Base-by-base conservation (phyloP, 2,113 vertebrate species). In the Uria lomvia region DNA sequence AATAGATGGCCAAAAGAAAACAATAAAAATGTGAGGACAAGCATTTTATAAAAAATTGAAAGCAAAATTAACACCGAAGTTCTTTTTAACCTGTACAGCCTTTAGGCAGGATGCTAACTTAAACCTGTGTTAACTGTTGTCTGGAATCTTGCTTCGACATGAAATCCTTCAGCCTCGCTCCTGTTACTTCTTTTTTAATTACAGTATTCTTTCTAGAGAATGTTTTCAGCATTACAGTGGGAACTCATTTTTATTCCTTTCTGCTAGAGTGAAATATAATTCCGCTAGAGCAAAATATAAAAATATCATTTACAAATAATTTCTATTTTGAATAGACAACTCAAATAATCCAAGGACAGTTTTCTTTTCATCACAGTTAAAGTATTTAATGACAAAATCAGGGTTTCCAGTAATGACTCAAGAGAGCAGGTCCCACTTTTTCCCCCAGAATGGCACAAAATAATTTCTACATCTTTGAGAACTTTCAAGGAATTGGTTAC, bases 381-480 rank as follows among this genome's bases (percentile, higher is more conserved):
- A 98, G 95, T 96, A 89, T 98, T 98, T 98, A 98, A 98, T 98
- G 97, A 98, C 84, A 97, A 98, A 98, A 95, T 81, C 66, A 85
- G 78, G 73, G 34, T 94, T 97, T 97, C 96, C 92, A 97, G 94
- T 92, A 97, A 92, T 84, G 83, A 97, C 93, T 88, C 87, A 92
- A 95, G 49, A 97, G 72, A 98, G 88, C 74, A 95, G 76, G 80
- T 97, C 89, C 88, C 76, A 88, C 88, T 92, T 90, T 94, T 76
- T 47, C 72, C 66, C 56, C 36, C 47, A 68, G 84, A 97, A 96
- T 90, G 83, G 96, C 97, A 98, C 82, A 97, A 95, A 97, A 95
- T 87, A 92, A 68, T 92, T 92, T 92, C 90, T 96, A 97, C 92
- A 97, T 93, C 93, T 96, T 94, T 96, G 80, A 95, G 96, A 96